Evolutionary conservation across 2,797 vertebrate species (phyloP).

Genomic region (Takifugu rubripes): DNA sequence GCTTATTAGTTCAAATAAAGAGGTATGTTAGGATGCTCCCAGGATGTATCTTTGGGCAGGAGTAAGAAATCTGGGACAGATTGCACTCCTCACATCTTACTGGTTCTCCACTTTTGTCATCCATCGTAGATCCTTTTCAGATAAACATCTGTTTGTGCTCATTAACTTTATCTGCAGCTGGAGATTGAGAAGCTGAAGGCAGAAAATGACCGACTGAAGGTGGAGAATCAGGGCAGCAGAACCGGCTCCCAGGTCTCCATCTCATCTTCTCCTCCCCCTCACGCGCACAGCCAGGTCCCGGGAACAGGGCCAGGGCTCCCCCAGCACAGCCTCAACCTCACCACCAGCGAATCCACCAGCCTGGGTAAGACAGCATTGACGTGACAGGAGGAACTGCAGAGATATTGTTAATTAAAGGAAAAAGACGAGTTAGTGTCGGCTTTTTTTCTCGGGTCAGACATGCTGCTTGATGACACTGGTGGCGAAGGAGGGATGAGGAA

Average conservation of each 20-base stretch:
- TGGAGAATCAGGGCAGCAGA: constrained; percentile 86
- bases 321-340: constrained; percentile 91
- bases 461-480: constrained; percentile 87
- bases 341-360: constrained; percentile 87
- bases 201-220: constrained; percentile 92
- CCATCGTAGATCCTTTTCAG: not conserved
- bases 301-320: constrained; percentile 75
- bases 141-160: constrained; percentile 1
- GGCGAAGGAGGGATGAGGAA: constrained; percentile 87
- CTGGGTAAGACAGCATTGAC: constrained; percentile 78
- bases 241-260: constrained; percentile 87
- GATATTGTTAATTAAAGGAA: not conserved
- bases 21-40: too few species aligned
- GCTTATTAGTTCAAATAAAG: too few species aligned
- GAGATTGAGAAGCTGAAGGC: constrained; percentile 95
- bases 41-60: not conserved
- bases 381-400: not conserved
- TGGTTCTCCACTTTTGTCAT: too few species aligned
- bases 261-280: constrained; percentile 81
- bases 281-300: constrained; percentile 43
- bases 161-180: constrained; percentile 60
- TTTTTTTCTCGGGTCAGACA: constrained; percentile 73
- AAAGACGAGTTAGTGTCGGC: not conserved
- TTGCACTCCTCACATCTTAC: too few species aligned
- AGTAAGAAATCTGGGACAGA: too few species aligned